phyloP scores from a whole-genome alignment of 2,888 invertebrate genomes.

The Conomelus anceps region DNA sequence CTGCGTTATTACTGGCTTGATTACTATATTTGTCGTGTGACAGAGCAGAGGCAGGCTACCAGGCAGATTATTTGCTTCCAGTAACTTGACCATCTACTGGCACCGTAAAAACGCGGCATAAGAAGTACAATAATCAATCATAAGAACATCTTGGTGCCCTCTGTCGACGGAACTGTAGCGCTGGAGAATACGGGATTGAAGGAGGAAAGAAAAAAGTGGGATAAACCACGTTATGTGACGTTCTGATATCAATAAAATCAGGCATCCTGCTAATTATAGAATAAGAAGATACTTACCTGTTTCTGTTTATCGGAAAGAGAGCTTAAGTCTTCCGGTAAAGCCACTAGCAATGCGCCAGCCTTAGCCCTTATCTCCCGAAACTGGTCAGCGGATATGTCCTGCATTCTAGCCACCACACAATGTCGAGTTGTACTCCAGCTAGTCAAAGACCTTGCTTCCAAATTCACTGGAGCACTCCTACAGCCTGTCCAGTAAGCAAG shows the following conservation, averaged over 20 bases:
- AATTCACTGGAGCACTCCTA: slow-evolving; percentile 73
- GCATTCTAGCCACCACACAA: slow-evolving; percentile 74
- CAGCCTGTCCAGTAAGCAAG: slow-evolving; percentile 60
- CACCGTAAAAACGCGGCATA: no score
- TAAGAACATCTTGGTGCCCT: no score
- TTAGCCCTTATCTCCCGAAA: slow-evolving; percentile 67
- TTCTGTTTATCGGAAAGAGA: slow-evolving; percentile 57
- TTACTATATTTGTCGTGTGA: no score
- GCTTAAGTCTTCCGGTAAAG: slow-evolving; percentile 68
- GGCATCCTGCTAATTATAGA: background rate
- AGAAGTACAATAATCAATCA: no score
- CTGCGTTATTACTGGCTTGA: no score
- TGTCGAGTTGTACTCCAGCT: slow-evolving; percentile 84
- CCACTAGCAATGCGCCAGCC: slow-evolving; percentile 79
- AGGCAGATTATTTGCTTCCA: no score
- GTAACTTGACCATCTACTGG: no score
- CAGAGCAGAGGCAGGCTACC: no score
- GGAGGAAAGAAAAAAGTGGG: no score
- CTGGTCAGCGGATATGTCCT: slow-evolving; percentile 71
- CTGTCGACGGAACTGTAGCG: no score
- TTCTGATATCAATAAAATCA: background rate
- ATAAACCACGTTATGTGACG: background rate
- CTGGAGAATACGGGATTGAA: no score
- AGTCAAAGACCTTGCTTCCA: slow-evolving; percentile 79
- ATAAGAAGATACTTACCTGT: slow-evolving; percentile 49